Evolutionary conservation across 2,888 invertebrate species (phyloP).

Genomic region (Temnothorax unifasciatus): DNA sequence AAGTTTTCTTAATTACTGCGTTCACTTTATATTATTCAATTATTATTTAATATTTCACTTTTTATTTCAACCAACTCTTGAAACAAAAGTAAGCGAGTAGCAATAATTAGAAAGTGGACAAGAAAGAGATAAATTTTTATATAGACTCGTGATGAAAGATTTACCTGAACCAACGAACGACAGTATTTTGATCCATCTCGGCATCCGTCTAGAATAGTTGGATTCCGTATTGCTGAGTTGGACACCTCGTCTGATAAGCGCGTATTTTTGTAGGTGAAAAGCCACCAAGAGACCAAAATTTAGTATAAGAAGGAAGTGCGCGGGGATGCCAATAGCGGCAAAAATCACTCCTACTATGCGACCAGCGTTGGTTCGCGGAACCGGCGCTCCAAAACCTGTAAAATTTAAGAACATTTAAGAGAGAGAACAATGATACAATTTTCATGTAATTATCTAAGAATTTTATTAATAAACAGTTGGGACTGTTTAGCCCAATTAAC

Average conservation of each 20-base stretch:
- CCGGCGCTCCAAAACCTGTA: conserved; percentile 91
- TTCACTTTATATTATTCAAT: neutral
- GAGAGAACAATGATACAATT: no score
- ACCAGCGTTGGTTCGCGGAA: conserved; percentile 90
- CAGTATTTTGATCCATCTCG: conserved; percentile 81
- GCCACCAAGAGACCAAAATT: conserved; percentile 88
- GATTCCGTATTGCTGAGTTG: conserved; percentile 55
- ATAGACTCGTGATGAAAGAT: conserved; percentile 7
- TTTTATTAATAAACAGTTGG: neutral
- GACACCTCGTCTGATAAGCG: conserved; percentile 75
- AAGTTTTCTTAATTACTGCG: conserved; percentile 9
- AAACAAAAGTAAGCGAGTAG: neutral
- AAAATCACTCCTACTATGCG: conserved; percentile 89
- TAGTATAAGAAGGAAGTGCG: conserved; percentile 89
- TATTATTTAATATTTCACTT: neutral
- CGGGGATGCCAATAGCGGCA: conserved; percentile 90
- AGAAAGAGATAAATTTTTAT: neutral
- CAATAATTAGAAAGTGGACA: neutral
- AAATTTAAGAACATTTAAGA: conserved; percentile 23
- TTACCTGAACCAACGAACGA: conserved; percentile 82
- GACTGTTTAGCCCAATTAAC: neutral
- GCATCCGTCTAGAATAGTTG: conserved; percentile 72
- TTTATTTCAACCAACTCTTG: neutral
- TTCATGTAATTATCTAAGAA: neutral
- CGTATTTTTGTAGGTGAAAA: conserved; percentile 86